phyloP scores from a whole-genome alignment of 2,888 invertebrate genomes.

The Theretra japonica region DNA sequence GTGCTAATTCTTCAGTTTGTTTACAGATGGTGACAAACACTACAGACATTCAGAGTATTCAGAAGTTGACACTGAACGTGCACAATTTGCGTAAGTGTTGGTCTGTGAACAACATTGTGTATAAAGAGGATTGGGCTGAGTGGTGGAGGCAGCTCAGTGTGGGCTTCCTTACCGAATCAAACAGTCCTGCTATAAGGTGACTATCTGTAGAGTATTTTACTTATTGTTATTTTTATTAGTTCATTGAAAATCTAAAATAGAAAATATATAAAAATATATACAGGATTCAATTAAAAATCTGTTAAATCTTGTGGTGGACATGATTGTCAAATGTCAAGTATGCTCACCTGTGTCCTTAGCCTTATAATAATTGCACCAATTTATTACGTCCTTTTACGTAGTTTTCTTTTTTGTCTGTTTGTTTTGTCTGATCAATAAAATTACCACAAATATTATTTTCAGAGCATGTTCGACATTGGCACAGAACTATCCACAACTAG shows the following conservation, averaged over 20 bases:
- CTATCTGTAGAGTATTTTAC: slow-evolving; percentile 33
- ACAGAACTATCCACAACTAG: slow-evolving; percentile 96
- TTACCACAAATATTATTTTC: slow-evolving; percentile 28
- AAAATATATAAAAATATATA: too few relatives aligned
- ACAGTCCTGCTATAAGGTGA: slow-evolving; percentile 94
- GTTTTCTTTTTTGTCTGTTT: too few relatives aligned
- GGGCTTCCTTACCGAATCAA: slow-evolving; percentile 96
- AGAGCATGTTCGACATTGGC: slow-evolving; percentile 96
- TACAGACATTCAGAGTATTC: slow-evolving; percentile 86
- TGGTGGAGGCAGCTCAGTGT: slow-evolving; percentile 97
- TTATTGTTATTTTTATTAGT: slow-evolving; percentile 19
- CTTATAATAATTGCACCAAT: too few relatives aligned
- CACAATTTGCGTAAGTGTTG: slow-evolving; percentile 94
- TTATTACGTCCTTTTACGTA: too few relatives aligned
- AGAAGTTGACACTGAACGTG: slow-evolving; percentile 91
- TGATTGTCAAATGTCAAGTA: too few relatives aligned
- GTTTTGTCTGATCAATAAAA: too few relatives aligned
- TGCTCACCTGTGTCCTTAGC: too few relatives aligned
- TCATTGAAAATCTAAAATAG: too few relatives aligned
- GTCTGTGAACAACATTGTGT: slow-evolving; percentile 93
- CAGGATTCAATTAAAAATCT: too few relatives aligned
- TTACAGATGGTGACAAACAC: slow-evolving; percentile 63
- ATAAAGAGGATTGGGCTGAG: slow-evolving; percentile 99
- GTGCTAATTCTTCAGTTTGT: slow-evolving; percentile 28
- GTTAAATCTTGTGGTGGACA: too few relatives aligned